Conservation (phyloP, 2,888 invertebrate species). For the Mycalesis mineus region DNA sequence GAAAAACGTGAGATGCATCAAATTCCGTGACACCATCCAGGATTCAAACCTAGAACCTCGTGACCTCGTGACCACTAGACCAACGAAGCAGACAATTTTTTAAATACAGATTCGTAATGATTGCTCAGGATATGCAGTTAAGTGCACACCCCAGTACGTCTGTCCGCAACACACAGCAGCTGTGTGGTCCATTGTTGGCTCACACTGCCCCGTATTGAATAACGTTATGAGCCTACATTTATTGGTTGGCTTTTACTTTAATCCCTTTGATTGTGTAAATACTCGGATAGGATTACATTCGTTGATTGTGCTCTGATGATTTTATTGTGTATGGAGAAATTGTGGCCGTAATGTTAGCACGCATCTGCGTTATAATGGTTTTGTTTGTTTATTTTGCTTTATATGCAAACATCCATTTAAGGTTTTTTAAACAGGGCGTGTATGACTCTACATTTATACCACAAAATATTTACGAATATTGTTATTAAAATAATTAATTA, state of each 20-base stretch:
- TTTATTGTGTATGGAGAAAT: constrained; percentile 9
- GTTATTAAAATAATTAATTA: too few species aligned
- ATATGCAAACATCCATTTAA: not conserved
- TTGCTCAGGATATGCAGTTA: too few species aligned
- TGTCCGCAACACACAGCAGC: constrained; percentile 33
- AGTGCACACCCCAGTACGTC: not conserved
- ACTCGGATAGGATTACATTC: constrained; percentile 30
- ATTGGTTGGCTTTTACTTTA: constrained; percentile 37
- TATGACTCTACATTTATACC: too few species aligned
- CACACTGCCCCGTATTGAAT: constrained; percentile 42
- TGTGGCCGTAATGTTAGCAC: constrained; percentile 6
- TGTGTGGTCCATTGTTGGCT: constrained; percentile 49
- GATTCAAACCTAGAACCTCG: too few species aligned
- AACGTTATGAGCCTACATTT: constrained; percentile 39
- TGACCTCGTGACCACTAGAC: too few species aligned
- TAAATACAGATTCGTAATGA: too few species aligned
- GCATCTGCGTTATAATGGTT: constrained; percentile 9
- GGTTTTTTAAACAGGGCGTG: too few species aligned
- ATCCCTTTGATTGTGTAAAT: constrained; percentile 29
- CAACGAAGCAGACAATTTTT: too few species aligned
- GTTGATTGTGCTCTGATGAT: constrained; percentile 20
- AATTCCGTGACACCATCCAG: too few species aligned
- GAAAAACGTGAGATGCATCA: too few species aligned
- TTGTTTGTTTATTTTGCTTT: constrained; percentile 7
- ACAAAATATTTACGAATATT: too few species aligned